Conservation (phyloP, 2,888 invertebrate genomes). For the Melinaea marsaeus region DNA sequence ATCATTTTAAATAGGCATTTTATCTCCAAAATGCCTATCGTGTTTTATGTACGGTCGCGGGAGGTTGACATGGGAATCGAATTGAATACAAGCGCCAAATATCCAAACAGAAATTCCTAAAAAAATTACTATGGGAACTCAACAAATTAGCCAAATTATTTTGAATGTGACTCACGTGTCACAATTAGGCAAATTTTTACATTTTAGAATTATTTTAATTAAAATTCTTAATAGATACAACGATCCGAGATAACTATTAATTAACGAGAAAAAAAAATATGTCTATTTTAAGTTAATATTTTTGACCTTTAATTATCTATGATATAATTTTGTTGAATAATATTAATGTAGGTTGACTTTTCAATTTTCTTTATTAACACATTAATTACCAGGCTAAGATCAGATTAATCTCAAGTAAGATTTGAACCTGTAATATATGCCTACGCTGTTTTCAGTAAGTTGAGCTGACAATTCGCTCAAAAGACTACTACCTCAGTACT, state of each 20-base stretch:
- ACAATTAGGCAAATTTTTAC: slow-evolving; percentile 21
- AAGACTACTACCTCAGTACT: no score
- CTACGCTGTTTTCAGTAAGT: no score
- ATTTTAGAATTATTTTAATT: slow-evolving; percentile 2
- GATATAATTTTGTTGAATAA: no score
- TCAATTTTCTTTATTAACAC: no score
- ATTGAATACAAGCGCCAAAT: slow-evolving; percentile 45
- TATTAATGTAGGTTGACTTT: no score
- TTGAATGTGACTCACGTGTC: slow-evolving; percentile 27
- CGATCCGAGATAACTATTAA: neutral
- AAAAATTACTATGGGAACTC: slow-evolving; percentile 60
- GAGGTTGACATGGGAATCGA: slow-evolving; percentile 52
- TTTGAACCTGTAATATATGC: no score
- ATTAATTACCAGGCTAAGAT: no score
- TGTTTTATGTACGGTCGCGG: slow-evolving; percentile 46
- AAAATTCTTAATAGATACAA: neutral
- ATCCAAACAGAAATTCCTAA: slow-evolving; percentile 46
- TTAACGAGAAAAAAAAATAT: neutral
- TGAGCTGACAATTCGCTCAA: no score
- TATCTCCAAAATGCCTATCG: slow-evolving; percentile 38
- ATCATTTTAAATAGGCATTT: slow-evolving; percentile 4
- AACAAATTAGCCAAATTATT: slow-evolving; percentile 55
- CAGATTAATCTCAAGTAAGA: no score
- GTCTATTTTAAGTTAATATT: neutral
- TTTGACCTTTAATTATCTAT: no score